These are phyloP conservation scores for Tylochromis polylepis DNA, from an alignment of 2,113 vertebrate species.

Conservation along the genomic window DNA sequence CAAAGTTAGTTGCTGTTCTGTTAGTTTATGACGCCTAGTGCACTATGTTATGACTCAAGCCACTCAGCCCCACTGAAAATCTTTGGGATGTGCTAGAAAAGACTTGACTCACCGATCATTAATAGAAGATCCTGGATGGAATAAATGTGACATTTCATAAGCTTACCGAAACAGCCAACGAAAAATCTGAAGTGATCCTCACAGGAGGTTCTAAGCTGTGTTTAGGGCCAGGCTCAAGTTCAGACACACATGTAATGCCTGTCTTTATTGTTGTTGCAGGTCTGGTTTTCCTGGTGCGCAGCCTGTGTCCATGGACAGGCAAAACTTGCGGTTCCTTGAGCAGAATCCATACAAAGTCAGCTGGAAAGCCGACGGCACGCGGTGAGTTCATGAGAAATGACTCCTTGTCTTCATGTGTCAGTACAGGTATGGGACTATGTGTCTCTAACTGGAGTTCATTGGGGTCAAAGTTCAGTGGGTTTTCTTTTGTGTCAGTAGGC, in stretches of 20 bases:
- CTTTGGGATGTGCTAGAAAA: neutral
- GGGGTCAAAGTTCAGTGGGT: neutral
- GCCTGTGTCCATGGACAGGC: conserved; percentile 96
- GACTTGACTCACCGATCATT: neutral
- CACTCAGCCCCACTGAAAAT: neutral
- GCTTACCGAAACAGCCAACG: neutral
- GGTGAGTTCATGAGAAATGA: conserved; percentile 74
- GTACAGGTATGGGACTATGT: neutral
- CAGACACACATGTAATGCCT: neutral
- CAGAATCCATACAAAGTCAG: conserved; percentile 98
- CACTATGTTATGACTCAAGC: neutral
- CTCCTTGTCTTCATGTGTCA: neutral
- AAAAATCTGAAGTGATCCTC: neutral
- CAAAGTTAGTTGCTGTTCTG: neutral
- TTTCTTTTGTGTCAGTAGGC: neutral
- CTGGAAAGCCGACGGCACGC: conserved; percentile 98
- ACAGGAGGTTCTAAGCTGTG: neutral
- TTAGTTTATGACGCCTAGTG: neutral
- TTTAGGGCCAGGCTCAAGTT: neutral
- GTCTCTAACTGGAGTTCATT: neutral
- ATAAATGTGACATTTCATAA: neutral
- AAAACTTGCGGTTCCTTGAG: conserved; percentile 90
- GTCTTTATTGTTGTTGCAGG: conserved; percentile 56
- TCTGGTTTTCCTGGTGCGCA: conserved; percentile 96
- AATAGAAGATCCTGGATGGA: neutral